Evolutionary conservation across 1,140 invertebrate genomes (phyloP), one percentile per base, ranked within the genome.

Genomic region (Zaprionus lachaisei): DNA sequence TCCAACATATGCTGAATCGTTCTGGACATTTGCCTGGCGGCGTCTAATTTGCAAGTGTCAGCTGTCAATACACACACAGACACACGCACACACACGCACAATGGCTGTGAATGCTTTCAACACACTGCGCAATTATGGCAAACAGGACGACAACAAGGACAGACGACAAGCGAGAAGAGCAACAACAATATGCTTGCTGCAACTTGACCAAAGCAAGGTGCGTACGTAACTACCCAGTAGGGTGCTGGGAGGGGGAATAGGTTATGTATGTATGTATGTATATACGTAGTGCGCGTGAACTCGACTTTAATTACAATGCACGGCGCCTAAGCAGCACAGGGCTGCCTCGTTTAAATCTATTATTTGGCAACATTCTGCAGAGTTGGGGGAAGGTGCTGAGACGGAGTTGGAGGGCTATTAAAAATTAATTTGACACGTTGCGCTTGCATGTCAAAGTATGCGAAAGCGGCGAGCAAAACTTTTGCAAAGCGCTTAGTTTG

Each of bases 351-450:
- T 90, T 90, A 90, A 90, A 86, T 90, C 82, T 90, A 90, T 90
- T 91, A 90, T 86, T 90, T 90, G 77, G 86, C 82, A 80, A 76
- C 79, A 86, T 77, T 86, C 71, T 64, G 54, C 24, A n/a, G 20
- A 15, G 49, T 11, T 2, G n/a, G 57, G 68, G 47, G 60, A 15
- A 17, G 9, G 38, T 6, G 49, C 7, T 5, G n/a, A 44, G 17
- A 4, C 6, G 20, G 6, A 12, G 41, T 38, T 12, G 54, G 71
- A 38, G 71, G 82, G 82, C 87, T 84, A 90, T 90, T 90, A 90
- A 90, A 90, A 90, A 90, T 90, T 90, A 90, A 90, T 90, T 91
- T 90, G 86, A 90, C 86, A 90, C 87, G 80, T 86, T 91, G 83
- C 77, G 86, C 80, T 91, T 83, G 86, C 86, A 90, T 90, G 86